Conservation (phyloP, 2,888 invertebrate species). For the Mactromeris polynyma region DNA sequence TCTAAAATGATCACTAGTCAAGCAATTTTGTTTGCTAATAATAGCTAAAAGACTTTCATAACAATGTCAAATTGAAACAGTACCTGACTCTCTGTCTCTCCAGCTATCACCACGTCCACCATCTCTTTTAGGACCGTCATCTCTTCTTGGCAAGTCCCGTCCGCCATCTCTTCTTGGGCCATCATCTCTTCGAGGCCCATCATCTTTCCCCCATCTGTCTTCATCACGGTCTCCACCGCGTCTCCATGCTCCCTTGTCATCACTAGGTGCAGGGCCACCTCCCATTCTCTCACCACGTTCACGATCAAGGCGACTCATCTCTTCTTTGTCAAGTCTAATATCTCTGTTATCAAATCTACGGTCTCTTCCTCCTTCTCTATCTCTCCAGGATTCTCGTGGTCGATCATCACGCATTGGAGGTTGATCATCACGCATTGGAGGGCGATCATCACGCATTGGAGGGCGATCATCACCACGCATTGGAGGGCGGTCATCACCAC, state of each 20-base stretch:
- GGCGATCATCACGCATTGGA: slow-evolving; percentile 34
- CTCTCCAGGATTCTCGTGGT: slow-evolving; percentile 65
- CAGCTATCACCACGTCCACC: slow-evolving; percentile 57
- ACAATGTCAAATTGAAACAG: neutral
- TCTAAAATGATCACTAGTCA: too few relatives aligned
- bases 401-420: slow-evolving; percentile 48
- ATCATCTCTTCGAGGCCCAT: slow-evolving; percentile 33
- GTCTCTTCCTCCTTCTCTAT: slow-evolving; percentile 55
- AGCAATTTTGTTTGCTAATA: too few relatives aligned
- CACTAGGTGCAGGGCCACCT: slow-evolving; percentile 45
- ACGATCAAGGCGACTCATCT: slow-evolving; percentile 57
- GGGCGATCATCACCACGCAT: slow-evolving; percentile 62
- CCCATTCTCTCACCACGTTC: slow-evolving; percentile 50
- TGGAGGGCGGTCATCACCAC: slow-evolving; percentile 47
- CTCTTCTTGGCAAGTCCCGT: slow-evolving; percentile 24
- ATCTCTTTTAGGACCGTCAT: slow-evolving; percentile 46
- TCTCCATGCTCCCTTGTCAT: slow-evolving; percentile 57
- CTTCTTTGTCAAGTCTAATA: slow-evolving; percentile 67
- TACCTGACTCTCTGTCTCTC: slow-evolving; percentile 41
- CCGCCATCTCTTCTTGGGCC: slow-evolving; percentile 45
- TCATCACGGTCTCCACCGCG: slow-evolving; percentile 35
- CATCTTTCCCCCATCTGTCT: slow-evolving; percentile 43
- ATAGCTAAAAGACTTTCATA: too few relatives aligned
- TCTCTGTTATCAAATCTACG: slow-evolving; percentile 65
- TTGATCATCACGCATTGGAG: slow-evolving; percentile 41